phyloP scores from a whole-genome alignment of 2,888 invertebrate species.

The Ptilodon capucinus region DNA sequence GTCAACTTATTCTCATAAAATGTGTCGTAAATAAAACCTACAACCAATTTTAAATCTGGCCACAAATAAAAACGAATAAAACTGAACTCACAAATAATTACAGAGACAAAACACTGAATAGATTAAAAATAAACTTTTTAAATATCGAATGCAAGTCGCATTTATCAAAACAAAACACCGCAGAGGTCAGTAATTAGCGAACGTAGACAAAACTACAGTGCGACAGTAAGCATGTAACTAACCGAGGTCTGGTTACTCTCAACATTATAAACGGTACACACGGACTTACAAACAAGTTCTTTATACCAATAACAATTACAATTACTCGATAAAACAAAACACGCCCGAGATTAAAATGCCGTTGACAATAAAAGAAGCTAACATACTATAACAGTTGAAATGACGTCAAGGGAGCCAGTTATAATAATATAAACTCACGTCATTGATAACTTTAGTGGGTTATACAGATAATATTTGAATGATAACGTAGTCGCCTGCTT shows the following conservation, averaged over 20 bases:
- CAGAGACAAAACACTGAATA: not conserved
- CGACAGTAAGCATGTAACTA: slow-evolving; percentile 35
- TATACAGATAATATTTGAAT: slow-evolving; percentile 16
- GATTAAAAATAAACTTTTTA: not conserved
- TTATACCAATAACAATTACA: slow-evolving; percentile 44
- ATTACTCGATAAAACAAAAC: slow-evolving; percentile 44
- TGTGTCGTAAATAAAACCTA: too few species aligned
- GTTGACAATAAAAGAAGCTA: not conserved
- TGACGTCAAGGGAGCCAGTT: slow-evolving; percentile 40
- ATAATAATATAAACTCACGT: slow-evolving; percentile 28
- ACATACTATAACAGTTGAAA: slow-evolving; percentile 16
- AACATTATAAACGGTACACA: slow-evolving; percentile 37
- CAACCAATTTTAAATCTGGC: too few species aligned
- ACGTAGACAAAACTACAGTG: slow-evolving; percentile 26
- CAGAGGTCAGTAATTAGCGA: slow-evolving; percentile 24
- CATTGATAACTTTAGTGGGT: slow-evolving; percentile 17
- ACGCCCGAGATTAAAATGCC: slow-evolving; percentile 15
- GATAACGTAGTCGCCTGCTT: too few species aligned
- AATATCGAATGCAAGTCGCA: not conserved
- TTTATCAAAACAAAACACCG: slow-evolving; percentile 26
- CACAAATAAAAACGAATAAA: not conserved
- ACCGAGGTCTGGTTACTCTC: slow-evolving; percentile 28
- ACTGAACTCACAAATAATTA: not conserved
- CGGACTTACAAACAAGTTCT: slow-evolving; percentile 33
- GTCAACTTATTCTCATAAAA: too few species aligned